phyloP scores from a whole-genome alignment of 1,140 invertebrate genomes.

The Sarcophaga peregrina region DNA sequence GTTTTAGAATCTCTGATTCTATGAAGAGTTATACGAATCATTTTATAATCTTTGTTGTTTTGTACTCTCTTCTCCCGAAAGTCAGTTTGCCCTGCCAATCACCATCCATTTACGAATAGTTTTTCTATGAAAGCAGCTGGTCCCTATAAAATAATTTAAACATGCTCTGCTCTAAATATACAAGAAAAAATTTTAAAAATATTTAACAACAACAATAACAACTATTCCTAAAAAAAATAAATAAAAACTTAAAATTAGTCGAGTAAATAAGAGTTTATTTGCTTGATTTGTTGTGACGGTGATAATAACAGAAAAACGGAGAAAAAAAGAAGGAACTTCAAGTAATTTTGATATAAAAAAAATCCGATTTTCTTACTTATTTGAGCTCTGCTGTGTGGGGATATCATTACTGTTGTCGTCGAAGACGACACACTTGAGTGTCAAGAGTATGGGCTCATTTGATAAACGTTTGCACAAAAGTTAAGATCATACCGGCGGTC shows the following conservation, averaged over 20 bases:
- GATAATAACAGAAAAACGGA: background rate
- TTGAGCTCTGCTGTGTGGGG: background rate
- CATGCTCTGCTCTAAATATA: background rate
- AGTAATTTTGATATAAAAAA: background rate
- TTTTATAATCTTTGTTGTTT: too few species aligned
- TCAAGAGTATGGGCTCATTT: background rate
- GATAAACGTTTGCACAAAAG: slow-evolving; percentile 2
- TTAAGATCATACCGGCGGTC: background rate
- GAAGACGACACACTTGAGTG: background rate
- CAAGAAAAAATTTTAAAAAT: background rate
- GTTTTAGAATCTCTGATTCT: too few species aligned
- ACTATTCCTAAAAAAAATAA: background rate
- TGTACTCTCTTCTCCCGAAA: too few species aligned
- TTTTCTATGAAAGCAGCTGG: too few species aligned
- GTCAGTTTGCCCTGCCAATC: too few species aligned
- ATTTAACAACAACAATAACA: background rate
- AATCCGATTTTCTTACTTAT: slow-evolving; percentile 1
- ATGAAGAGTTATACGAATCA: too few species aligned
- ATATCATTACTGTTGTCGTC: background rate
- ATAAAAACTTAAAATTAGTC: slow-evolving; percentile 30
- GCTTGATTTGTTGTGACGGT: slow-evolving; percentile 29
- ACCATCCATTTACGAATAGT: too few species aligned
- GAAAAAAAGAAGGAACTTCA: background rate
- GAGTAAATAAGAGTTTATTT: slow-evolving; percentile 32
- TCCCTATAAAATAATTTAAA: background rate